These are phyloP conservation scores for Acrossocheilus fasciatus DNA, from an alignment of 2,797 vertebrate species.

Conservation along the genomic window DNA sequence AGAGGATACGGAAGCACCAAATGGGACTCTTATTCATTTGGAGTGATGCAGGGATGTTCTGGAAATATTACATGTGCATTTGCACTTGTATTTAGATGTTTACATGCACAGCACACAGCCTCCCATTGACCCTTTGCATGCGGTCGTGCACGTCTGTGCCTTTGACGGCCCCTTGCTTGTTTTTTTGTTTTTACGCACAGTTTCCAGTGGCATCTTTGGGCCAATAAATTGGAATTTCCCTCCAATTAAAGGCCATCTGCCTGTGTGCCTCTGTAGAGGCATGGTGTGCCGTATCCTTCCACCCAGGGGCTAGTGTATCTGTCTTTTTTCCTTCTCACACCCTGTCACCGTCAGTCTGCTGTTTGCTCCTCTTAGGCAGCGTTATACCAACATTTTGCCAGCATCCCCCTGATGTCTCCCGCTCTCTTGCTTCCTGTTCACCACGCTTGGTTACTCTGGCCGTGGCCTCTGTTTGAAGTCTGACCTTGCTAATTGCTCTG, in stretches of 20 bases:
- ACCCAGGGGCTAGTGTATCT: conserved; percentile 42
- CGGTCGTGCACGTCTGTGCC: conserved; percentile 15
- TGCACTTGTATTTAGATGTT: conserved; percentile 27
- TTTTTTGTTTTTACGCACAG: conserved; percentile 44
- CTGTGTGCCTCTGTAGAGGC: conserved; percentile 43
- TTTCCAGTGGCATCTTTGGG: conserved; percentile 53
- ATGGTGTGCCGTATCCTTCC: conserved; percentile 36
- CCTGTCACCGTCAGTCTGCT: conserved; percentile 48
- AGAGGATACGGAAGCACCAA: conserved; percentile 21
- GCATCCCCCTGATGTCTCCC: conserved; percentile 44
- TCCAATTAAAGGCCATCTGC: conserved; percentile 66
- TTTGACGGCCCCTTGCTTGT: conserved; percentile 27
- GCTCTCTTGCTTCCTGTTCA: conserved; percentile 35
- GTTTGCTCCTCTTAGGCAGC: conserved; percentile 49
- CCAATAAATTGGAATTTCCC: conserved; percentile 59
- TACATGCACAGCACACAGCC: not conserved
- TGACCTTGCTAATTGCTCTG: conserved; percentile 67
- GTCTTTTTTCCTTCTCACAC: conserved; percentile 31
- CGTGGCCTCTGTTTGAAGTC: conserved; percentile 54
- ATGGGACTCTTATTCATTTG: conserved; percentile 40
- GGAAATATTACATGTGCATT: conserved; percentile 37
- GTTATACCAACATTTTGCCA: conserved; percentile 59
- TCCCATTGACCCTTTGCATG: conserved; percentile 22
- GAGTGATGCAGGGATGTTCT: conserved; percentile 31
- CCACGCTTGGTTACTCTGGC: conserved; percentile 53